These are phyloP conservation scores for Dynastes grantii DNA, from an alignment of 2,888 invertebrate genomes.

Conservation along the genomic window DNA sequence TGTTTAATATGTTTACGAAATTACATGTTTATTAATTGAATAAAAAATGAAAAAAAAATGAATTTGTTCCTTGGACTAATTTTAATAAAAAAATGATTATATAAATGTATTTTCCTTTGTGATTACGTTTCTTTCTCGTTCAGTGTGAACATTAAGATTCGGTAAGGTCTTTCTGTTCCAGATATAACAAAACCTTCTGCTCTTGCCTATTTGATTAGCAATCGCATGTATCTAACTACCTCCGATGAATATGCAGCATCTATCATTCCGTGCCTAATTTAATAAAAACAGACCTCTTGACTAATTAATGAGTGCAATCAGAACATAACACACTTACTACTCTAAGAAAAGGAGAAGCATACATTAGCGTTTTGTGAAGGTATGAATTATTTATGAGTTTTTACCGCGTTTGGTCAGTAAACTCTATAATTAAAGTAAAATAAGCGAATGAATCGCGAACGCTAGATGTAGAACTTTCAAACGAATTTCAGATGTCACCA, in stretches of 20 bases:
- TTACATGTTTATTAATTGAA: no score
- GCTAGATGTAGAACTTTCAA: constrained; percentile 15
- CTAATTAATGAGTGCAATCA: constrained; percentile 32
- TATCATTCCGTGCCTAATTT: constrained; percentile 8
- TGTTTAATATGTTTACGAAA: no score
- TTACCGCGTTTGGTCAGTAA: constrained; percentile 33
- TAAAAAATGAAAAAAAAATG: no score
- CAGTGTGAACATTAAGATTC: no score
- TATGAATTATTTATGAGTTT: constrained; percentile 42
- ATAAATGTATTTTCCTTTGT: no score
- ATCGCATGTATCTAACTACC: no score
- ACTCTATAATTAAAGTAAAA: constrained; percentile 28
- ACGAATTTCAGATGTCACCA: constrained; percentile 1
- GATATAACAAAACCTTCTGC: no score
- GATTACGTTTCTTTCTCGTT: no score
- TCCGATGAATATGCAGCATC: background rate
- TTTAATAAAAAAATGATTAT: no score
- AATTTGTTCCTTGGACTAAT: no score
- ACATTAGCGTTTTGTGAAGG: constrained; percentile 14
- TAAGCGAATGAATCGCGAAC: background rate
- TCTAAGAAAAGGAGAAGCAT: constrained; percentile 4
- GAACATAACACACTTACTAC: constrained; percentile 18
- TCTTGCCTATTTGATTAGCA: no score
- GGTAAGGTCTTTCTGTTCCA: no score
- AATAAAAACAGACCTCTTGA: constrained; percentile 1